Base-by-base conservation (phyloP, 2,888 invertebrate genomes). In the Micropterix aruncella region DNA sequence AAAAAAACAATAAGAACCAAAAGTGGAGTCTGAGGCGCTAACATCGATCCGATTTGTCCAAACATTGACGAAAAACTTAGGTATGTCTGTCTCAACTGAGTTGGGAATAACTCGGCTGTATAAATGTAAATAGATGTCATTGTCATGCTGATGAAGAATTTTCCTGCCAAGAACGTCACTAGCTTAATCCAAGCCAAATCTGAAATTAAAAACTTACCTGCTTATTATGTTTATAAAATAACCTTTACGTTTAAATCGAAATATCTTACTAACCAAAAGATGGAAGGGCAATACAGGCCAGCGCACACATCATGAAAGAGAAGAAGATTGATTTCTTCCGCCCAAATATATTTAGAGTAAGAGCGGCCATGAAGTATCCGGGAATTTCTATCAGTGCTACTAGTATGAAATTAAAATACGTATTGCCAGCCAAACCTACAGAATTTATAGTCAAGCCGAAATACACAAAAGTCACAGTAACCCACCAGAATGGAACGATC, bases 371-470 rank as follows among this genome's bases (percentile, higher is more conserved):
- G 18, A 77, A 57, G 43, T 68, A 70, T 0, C 74, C 78, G 1
- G 80, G 80, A 16, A 80, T 58, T 48, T 69, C 81, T 3, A 76
- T 66, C 1, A 73, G 46, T 0, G 71, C 59, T 1, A 75, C 69
- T 16, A 80, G 53, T 2, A 80, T 79, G 53, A 82, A 88, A 59
- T 87, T 88, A 2, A 82, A 53, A 56, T 87, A 87, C 54, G 80
- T 81, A 56, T 87, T 79, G 2, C 86, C 87, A 51, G 78, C 74
- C 19, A 89, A 60, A 0, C 80, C 72, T 0, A 85, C 83, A 0
- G 86, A 78, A 55, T 83, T 85, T 19, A 89, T 69, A 1, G 80
- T 78, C 49, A 89, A 58, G 0, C 89, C 88, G 52, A 84, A 88
- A 55, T 82, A 84, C 1, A 88, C 79, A 48, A 88, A 79, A 0